Conservation (phyloP, 2,113 vertebrate species). For the Grammomys dolichurus region DNA sequence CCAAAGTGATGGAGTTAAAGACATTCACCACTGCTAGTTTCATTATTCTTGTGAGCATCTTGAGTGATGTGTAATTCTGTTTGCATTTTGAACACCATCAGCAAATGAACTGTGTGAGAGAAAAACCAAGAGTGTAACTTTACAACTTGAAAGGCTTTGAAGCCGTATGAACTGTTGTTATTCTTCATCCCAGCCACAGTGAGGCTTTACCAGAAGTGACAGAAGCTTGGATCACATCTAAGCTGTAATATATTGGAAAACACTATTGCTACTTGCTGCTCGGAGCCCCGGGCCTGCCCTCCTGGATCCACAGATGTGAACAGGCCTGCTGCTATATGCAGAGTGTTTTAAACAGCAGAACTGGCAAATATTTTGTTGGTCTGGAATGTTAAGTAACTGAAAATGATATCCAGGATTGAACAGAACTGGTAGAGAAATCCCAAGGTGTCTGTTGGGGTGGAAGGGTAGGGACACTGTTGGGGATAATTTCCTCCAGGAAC, state of each 20-base stretch:
- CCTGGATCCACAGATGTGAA: neutral
- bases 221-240: neutral
- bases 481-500: too few relatives aligned
- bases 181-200: neutral
- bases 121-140: neutral
- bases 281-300: neutral
- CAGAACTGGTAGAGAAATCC: neutral
- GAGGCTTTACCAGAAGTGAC: neutral
- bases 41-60: neutral
- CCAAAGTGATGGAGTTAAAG: neutral
- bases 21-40: neutral
- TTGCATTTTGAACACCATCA: neutral
- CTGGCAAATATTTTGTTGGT: neutral
- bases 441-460: too few relatives aligned
- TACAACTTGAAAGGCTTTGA: neutral
- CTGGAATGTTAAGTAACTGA: neutral
- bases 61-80: neutral
- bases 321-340: rapidly evolving
- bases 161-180: neutral
- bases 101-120: neutral
- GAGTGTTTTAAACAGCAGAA: neutral
- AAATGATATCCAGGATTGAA: neutral
- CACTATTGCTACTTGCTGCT: neutral
- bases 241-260: neutral
- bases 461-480: neutral